Evolutionary conservation across 2,113 vertebrate genomes (phyloP).

Genomic region (Xenopus tropicalis): DNA sequence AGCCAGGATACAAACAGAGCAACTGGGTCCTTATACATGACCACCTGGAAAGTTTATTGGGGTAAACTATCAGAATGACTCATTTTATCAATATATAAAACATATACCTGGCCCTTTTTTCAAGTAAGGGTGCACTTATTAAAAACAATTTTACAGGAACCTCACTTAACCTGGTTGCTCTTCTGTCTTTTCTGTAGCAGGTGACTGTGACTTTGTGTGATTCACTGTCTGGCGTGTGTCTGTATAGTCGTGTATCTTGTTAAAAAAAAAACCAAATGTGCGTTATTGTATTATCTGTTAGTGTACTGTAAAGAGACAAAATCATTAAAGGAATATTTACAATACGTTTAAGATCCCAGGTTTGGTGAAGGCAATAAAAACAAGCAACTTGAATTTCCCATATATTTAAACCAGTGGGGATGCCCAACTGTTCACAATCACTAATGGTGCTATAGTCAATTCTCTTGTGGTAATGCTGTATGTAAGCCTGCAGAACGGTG

Average conservation of each 20-base stretch:
- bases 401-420: too few relatives aligned
- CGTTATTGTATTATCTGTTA: not conserved
- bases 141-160: not conserved
- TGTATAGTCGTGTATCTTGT: constrained; percentile 10
- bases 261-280: constrained; percentile 1
- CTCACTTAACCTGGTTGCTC: not conserved
- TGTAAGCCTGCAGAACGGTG: too few relatives aligned
- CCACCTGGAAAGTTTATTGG: too few relatives aligned
- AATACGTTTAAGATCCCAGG: not conserved
- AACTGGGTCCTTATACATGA: too few relatives aligned
- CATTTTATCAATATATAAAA: too few relatives aligned
- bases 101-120: too few relatives aligned
- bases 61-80: too few relatives aligned
- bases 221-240: constrained; percentile 5
- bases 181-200: not conserved
- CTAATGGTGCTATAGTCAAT: not conserved
- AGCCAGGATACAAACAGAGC: too few relatives aligned
- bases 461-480: too few relatives aligned
- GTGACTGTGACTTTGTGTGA: not conserved
- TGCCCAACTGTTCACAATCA: too few relatives aligned
- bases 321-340: constrained; percentile 16
- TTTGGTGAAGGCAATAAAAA: too few relatives aligned
- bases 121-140: not conserved
- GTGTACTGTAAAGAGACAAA: constrained; percentile 19
- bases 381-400: too few relatives aligned